Evolutionary conservation across 2,113 vertebrate genomes (phyloP), one percentile per base, ranked within the genome.

Genomic region (Colossoma macropomum): DNA sequence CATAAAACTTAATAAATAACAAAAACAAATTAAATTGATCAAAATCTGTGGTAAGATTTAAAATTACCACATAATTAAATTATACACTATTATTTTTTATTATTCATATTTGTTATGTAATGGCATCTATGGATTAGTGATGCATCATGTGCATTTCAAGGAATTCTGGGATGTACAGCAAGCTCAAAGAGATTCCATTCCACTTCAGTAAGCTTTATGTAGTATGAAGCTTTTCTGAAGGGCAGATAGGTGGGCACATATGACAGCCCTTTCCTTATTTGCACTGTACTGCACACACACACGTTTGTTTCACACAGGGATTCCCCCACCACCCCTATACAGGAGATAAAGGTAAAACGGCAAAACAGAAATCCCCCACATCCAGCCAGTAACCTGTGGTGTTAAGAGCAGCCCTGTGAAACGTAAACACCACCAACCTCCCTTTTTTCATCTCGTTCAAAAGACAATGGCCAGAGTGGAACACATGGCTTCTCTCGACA

Each of bases 101-200:
- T 59, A n/a, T 59, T 59, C 59, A 62, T 27, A 27, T 15, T 3
- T 8, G 6, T 56, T 27, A 62, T 62, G 59, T 25, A 25, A 62
- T 2, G 23, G 27, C 15, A 27, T 27, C 59, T 11, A 15, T n/a
- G 66, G 30, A 38, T 38, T 38, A 69, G 66, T 69, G 34, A 69
- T 3, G 17, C 66, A 38, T 21, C 68, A 71, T 27, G 4, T 27
- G 59, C 59, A 12, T 10, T 62, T 27, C 59, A 62, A 41, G 3
- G 34, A 71, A 71, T 71, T 71, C 68, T 71, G 68, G 68, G 68
- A 71, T n/a, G 13, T 23, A 70, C 13, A 27, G 23, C 12, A 12
- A 45, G 38, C 38, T 41, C 68, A 70, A n/a, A 70, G 15, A 6
- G 7, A 34, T 21, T 34, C 54, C 54, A 11, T 10, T 34, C 32